Percentiles rank a stretch among this genome's conserved stretches.
Evolutionary conservation across 1,140 invertebrate species (phyloP).

Genomic region (Panonychus citri): DNA sequence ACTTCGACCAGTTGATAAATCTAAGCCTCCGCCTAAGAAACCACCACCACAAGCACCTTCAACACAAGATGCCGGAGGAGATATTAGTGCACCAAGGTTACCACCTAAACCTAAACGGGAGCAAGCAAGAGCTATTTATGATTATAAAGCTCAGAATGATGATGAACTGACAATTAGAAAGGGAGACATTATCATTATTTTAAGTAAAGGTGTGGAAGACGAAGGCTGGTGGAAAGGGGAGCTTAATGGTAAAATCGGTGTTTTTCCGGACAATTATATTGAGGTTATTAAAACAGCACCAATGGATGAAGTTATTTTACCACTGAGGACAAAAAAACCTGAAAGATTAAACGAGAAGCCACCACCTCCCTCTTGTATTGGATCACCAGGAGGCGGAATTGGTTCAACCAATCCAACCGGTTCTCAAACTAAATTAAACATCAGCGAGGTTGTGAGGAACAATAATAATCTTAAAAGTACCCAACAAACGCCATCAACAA

Average conservation of each 20-base stretch:
- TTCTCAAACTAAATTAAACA: background rate
- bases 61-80: background rate
- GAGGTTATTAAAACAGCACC: constrained; percentile 28
- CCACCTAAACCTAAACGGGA: constrained; percentile 33
- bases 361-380: background rate
- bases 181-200: constrained; percentile 65
- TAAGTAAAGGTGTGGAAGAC: constrained; percentile 68
- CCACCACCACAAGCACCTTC: background rate
- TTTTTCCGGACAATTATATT: constrained; percentile 95
- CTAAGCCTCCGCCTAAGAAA: background rate
- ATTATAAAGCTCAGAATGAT: constrained; percentile 59
- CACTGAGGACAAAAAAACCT: background rate
- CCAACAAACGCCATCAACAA: background rate
- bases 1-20: background rate
- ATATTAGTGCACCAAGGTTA: constrained; percentile 36
- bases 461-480: too few relatives aligned
- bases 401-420: background rate
- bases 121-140: constrained; percentile 58
- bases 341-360: background rate
- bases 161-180: constrained; percentile 73
- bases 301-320: background rate
- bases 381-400: background rate
- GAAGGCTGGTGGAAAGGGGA: constrained; percentile 94
- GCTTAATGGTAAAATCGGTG: constrained; percentile 55
- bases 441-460: too few relatives aligned